A percentile compares a stretch with the other conserved stretches of the same genome.
Conservation (phyloP, 2,888 invertebrate genomes). For the Drosophila kuntzei region DNA sequence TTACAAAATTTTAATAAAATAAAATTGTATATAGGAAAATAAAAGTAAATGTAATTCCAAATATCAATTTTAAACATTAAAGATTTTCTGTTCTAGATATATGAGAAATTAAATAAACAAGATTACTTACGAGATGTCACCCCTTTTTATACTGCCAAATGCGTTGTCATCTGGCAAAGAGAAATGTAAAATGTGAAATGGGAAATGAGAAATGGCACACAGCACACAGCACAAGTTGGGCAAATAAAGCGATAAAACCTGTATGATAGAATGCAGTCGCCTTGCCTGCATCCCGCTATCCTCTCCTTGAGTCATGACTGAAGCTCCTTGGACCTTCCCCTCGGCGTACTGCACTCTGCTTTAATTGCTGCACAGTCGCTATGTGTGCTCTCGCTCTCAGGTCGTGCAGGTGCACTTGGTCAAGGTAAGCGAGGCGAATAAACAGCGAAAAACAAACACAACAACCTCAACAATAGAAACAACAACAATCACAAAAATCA, state of each 20-base stretch:
- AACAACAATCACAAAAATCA: not conserved
- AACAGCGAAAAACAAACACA: conserved; percentile 12
- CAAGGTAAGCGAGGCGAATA: conserved; percentile 63
- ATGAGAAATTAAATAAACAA: not conserved
- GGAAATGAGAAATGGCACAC: conserved; percentile 10
- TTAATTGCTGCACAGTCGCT: conserved; percentile 2
- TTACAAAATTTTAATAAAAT: not conserved
- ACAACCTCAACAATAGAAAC: conserved; percentile 29
- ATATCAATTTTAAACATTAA: no score
- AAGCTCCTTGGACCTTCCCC: conserved; percentile 5
- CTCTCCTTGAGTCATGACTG: not conserved
- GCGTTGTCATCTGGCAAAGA: conserved; percentile 26
- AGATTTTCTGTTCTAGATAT: no score
- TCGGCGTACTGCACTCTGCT: not conserved
- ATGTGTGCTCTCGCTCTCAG: conserved; percentile 2
- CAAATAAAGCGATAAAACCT: conserved; percentile 31
- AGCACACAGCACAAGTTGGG: conserved; percentile 5
- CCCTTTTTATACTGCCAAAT: not conserved
- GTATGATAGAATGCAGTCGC: conserved; percentile 34
- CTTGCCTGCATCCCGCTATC: conserved; percentile 13
- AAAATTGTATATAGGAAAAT: not conserved
- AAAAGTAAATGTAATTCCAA: not conserved
- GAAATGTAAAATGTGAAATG: conserved; percentile 21
- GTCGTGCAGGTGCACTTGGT: conserved; percentile 63
- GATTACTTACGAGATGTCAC: not conserved